Base-by-base conservation (phyloP, 1,140 invertebrate genomes). In the Leptinotarsa undecemlineata region DNA sequence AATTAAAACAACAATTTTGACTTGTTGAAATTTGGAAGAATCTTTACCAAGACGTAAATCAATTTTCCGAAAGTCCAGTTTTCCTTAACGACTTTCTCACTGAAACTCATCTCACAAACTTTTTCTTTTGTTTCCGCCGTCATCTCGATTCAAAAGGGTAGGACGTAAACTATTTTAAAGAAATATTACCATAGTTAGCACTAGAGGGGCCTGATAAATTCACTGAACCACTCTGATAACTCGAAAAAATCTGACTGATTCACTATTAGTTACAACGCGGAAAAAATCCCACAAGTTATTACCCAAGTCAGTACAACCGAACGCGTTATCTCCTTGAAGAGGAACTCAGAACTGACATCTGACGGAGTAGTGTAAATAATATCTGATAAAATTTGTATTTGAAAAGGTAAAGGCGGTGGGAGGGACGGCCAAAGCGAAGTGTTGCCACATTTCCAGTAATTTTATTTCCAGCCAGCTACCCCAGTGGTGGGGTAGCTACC, bases 311-410 rank as follows among this genome's bases (percentile, higher is more conserved):
- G 15, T n/a, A 57, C n/a, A 57, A n/a, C 51, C 61, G 15, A 57
- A 57, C 51, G 51, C 72, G 63, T 76, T 73, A 76, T 76, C 75
- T 70, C 61, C 68, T 76, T 71, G 72, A 76, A 68, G 72, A 76
- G 72, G 72, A 74, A 76, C 75, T 76, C 72, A 70, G 72, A 74
- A 76, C 75, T 76, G 75, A 70, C 68, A 76, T 74, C 71, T 74
- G 75, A 60, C 62, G 74, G 71, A 76, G 51, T 57, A 74, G 68
- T 74, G 57, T 23, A 68, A 68, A 68, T 68, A 68, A 68, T 71
- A 76, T 76, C 75, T 74, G 75, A 76, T 76, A 76, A 76, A 66
- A 74, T 69, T 76, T 68, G 68, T 76, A 76, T 67, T 76, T 76
- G 72, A 71, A 69, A 71, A 74, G 68, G 51, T 71, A 42, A 19